Conservation (phyloP, 2,888 invertebrate genomes). For the Augochlorella aurata region DNA sequence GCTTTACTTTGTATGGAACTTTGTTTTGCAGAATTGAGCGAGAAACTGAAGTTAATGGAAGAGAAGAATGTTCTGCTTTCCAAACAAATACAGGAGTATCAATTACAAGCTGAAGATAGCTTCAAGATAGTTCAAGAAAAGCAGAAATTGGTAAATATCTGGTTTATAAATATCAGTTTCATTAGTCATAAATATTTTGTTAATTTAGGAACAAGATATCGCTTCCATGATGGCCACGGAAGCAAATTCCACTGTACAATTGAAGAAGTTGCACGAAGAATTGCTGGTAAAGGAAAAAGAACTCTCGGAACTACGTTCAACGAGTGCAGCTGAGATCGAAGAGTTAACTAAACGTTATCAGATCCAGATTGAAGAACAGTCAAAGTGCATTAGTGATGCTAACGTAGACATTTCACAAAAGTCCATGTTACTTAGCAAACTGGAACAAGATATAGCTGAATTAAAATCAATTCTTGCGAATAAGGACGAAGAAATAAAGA, state of each 20-base stretch:
- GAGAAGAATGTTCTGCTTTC: constrained; percentile 84
- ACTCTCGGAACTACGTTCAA: constrained; percentile 77
- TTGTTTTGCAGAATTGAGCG: constrained; percentile 82
- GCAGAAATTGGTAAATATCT: constrained; percentile 75
- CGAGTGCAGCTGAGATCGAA: constrained; percentile 73
- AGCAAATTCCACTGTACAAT: constrained; percentile 85
- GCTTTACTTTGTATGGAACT: constrained; percentile 4
- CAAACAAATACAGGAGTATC: constrained; percentile 80
- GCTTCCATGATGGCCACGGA: constrained; percentile 84
- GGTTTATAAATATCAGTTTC: neutral
- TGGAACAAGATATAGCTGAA: constrained; percentile 75
- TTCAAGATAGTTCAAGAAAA: constrained; percentile 73
- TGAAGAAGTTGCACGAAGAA: constrained; percentile 84
- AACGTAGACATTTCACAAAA: constrained; percentile 69
- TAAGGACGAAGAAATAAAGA: constrained; percentile 77
- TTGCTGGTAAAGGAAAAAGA: constrained; percentile 85
- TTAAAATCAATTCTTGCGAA: constrained; percentile 71
- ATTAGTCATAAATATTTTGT: constrained; percentile 6
- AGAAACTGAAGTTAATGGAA: constrained; percentile 83
- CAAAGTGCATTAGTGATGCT: constrained; percentile 73
- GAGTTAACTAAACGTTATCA: constrained; percentile 74
- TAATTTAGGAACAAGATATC: constrained; percentile 79
- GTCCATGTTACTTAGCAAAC: constrained; percentile 66
- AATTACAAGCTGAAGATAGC: constrained; percentile 83
- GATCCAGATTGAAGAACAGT: constrained; percentile 74